Base-by-base conservation (phyloP, 1,140 invertebrate genomes). In the Eupristina koningsbergeri region DNA sequence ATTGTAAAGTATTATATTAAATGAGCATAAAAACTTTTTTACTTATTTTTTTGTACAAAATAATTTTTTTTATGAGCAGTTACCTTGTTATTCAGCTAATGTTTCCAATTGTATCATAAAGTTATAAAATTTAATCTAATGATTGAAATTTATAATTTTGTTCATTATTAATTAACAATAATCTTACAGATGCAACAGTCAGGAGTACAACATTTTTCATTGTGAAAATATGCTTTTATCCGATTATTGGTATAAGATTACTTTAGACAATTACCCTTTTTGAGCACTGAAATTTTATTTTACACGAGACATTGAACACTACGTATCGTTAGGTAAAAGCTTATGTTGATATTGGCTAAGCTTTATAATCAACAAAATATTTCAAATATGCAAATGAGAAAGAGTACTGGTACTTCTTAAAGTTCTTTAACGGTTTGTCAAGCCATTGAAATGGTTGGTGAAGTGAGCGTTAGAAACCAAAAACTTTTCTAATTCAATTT, bases 401-500 rank as follows among this genome's bases (percentile, higher is more conserved):
- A 17, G 31, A 77, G 39, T 34, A 22, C 19, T 17, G 31, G 45
- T 63, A 36, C 69, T 75, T 61, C 45, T 78, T 63, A 67, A 83
- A 78, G 34, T 77, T 78, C 36, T 36, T 50, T 58, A 77, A 78
- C 45, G 58, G 78, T 73, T 77, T 73, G 82, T 83, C 64, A 63
- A 34, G 17, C 53, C 64, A 83, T 79, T 69, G 50, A 64, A 58
- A 61, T n/a, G 67, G 36, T 71, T 41, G 67, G 7, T 17, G 41
- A 71, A 45, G 45, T 22, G 63, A 80, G 31, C 64, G 39, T 39
- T 75, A 47, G 71, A 75, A 76, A 47, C 71, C 29, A 67, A 80
- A 84, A 84, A 84, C 77, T 84, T 84, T 84, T 84, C 78, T 80
- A 84, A 84, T 84, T 84, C 83, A 84, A 84, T 84, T 84, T 74